phyloP scores from a whole-genome alignment of 2,113 vertebrate genomes.

The Semicossyphus pulcher region DNA sequence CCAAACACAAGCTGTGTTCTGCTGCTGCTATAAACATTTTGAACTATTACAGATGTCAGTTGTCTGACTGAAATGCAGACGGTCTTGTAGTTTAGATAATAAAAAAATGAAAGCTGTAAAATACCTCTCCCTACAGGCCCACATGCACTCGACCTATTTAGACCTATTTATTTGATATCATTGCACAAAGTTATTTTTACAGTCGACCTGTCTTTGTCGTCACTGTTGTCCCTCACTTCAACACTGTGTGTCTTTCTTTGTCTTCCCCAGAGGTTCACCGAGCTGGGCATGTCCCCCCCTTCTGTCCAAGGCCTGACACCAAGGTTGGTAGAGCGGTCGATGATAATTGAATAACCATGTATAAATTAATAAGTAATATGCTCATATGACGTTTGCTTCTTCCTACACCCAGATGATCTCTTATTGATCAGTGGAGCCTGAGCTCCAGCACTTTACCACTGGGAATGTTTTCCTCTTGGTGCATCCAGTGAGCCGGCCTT shows the following conservation, averaged over 20 bases:
- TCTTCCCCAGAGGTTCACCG: conserved; percentile 88
- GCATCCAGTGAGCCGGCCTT: conserved; percentile 18
- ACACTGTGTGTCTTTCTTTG: background rate
- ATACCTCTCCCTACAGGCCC: too few species aligned
- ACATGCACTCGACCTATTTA: too few species aligned
- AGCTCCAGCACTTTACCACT: conserved; percentile 19
- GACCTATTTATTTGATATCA: too few species aligned
- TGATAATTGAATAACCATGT: conserved; percentile 14
- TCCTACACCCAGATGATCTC: background rate
- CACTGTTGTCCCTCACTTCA: too few species aligned
- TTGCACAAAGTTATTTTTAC: too few species aligned
- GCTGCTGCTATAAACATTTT: too few species aligned
- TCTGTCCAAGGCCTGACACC: conserved; percentile 85
- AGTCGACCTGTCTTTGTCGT: too few species aligned
- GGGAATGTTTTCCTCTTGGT: conserved; percentile 28
- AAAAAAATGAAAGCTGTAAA: too few species aligned
- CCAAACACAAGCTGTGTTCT: too few species aligned
- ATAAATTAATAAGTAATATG: conserved; percentile 13
- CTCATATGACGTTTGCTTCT: background rate
- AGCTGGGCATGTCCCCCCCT: conserved; percentile 88
- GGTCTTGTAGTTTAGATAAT: too few species aligned
- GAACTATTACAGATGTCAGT: too few species aligned
- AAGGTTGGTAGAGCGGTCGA: conserved; percentile 82
- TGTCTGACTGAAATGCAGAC: too few species aligned
- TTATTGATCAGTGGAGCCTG: conserved; percentile 17